phyloP scores from a whole-genome alignment of 92 coral and sea anemone species.

The Palythoa heliodiscus region DNA sequence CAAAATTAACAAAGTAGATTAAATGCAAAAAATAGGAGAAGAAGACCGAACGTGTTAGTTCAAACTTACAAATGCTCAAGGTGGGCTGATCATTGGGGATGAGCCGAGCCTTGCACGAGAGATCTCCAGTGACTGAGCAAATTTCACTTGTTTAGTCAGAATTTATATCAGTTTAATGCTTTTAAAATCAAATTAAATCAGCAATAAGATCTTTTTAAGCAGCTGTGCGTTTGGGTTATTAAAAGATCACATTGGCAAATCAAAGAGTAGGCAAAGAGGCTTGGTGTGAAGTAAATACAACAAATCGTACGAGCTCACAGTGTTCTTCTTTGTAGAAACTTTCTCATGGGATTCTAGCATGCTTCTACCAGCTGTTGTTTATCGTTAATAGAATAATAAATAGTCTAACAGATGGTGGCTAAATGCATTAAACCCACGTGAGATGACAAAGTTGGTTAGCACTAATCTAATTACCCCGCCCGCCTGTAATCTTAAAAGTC shows the following conservation, averaged over 20 bases:
- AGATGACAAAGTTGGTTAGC: constrained; percentile 87
- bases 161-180: constrained; percentile 97
- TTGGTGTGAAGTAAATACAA: constrained; percentile 69
- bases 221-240: constrained; percentile 96
- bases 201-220: constrained; percentile 84
- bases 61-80: constrained; percentile 23
- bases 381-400: constrained; percentile 99
- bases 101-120: constrained; percentile 51
- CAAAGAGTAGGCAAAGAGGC: constrained; percentile 82
- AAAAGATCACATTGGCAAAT: constrained; percentile 88
- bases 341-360: constrained; percentile 99
- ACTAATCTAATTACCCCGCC: constrained; percentile 95
- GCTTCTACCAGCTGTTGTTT: constrained; percentile 99
- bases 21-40: constrained; percentile 37
- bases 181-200: constrained; percentile 97
- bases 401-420: constrained; percentile 99
- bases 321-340: constrained; percentile 97
- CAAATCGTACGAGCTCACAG: constrained; percentile 77
- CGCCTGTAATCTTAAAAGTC: constrained; percentile 54
- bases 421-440: constrained; percentile 99
- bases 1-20: not conserved
- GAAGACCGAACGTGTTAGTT: not conserved
- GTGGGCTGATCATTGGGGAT: constrained; percentile 23
- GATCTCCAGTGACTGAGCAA: constrained; percentile 89
- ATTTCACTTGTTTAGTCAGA: constrained; percentile 94